Percentiles rank a stretch among this genome's conserved stretches.
phyloP scores from a whole-genome alignment of 1,140 invertebrate genomes.

The Lepeophtheirus salmonis region DNA sequence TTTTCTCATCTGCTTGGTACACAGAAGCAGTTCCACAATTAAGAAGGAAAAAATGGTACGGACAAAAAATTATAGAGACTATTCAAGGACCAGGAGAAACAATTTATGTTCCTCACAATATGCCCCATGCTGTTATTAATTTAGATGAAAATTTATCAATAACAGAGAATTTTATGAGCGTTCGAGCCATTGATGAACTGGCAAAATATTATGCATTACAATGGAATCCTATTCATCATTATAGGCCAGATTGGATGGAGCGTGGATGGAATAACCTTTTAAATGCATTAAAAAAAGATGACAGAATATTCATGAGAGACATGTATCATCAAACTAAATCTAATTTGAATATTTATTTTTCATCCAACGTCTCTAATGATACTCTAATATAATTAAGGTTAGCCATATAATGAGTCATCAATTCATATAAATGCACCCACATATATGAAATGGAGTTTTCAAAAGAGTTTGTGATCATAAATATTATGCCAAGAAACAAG shows the following conservation, averaged over 20 bases:
- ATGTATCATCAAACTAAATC: neutral
- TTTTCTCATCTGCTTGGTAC: slow-evolving; percentile 1
- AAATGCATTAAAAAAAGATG: neutral
- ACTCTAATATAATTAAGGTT: no score
- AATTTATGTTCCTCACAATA: slow-evolving; percentile 3
- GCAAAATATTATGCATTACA: slow-evolving; percentile 5
- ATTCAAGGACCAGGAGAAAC: slow-evolving; percentile 8
- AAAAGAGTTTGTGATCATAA: no score
- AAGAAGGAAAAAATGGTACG: neutral
- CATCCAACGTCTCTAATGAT: no score
- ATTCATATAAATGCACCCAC: no score
- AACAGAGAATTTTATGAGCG: slow-evolving; percentile 1
- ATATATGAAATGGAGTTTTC: no score
- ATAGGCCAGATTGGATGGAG: neutral
- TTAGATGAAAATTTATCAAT: slow-evolving; percentile 4
- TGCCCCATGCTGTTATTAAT: slow-evolving; percentile 5
- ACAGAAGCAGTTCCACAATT: slow-evolving; percentile 6
- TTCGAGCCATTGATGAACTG: slow-evolving; percentile 2
- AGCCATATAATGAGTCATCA: no score
- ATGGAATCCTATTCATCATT: neutral
- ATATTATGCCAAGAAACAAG: no score
- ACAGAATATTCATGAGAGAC: neutral
- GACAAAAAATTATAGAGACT: slow-evolving; percentile 4
- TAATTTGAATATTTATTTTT: neutral
- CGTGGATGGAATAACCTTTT: neutral